Evolutionary conservation across 2,797 vertebrate species (phyloP).

Genomic region (Gymnothorax javanicus): DNA sequence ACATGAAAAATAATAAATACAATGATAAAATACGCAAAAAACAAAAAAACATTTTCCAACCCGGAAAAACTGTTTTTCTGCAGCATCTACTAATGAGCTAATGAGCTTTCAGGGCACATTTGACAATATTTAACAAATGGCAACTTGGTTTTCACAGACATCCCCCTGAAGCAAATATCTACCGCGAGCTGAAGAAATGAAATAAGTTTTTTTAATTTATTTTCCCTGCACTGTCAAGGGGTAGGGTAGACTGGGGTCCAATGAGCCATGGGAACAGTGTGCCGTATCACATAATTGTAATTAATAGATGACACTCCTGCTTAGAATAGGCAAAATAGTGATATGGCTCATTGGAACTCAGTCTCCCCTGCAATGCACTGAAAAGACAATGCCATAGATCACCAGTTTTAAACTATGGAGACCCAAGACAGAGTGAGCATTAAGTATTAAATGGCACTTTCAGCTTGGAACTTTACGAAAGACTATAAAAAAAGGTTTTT

Average conservation of each 20-base stretch:
- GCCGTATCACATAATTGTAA: too few species aligned
- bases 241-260: too few species aligned
- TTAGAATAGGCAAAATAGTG: too few species aligned
- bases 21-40: too few species aligned
- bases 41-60: too few species aligned
- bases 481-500: background rate
- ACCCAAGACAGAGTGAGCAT: background rate
- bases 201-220: background rate
- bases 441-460: background rate
- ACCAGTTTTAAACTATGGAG: background rate
- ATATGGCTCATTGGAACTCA: too few species aligned
- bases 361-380: background rate
- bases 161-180: background rate
- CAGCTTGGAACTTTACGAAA: background rate
- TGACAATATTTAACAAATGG: background rate
- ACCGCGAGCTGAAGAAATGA: background rate
- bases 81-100: background rate
- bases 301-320: too few species aligned
- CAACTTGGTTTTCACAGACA: background rate
- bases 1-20: too few species aligned
- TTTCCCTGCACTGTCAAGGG: background rate
- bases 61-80: background rate
- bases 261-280: too few species aligned
- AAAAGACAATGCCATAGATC: background rate
- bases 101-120: background rate